Evolutionary conservation across 2,113 vertebrate genomes (phyloP), one percentile per base, ranked within the genome.

Genomic region (Misgurnus anguillicaudatus): DNA sequence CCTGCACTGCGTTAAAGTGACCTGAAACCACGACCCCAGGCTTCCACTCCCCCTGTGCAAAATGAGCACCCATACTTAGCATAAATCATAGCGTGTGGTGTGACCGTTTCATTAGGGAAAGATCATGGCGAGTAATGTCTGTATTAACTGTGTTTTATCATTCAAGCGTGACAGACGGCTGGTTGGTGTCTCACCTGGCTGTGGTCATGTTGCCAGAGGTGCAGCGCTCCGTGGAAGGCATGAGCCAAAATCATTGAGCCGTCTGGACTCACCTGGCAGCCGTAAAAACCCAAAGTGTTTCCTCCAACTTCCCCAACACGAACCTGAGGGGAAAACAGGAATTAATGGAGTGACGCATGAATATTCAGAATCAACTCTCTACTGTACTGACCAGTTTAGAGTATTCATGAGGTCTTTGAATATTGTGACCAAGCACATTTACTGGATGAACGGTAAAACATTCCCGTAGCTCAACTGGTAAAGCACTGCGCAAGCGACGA

Each of bases 291-390:
- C 87, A 99, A 89, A 0, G 97, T 99, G 89, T 97, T 99, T 83
- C 97, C 97, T 83, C 98, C 97, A 9, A 99, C 97, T 92, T 98
- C 98, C 71, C 98, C 97, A 7, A 99, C 95, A 53, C 96, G 96
- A 67, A 99, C 95, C 98, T 99, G 4, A 13, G 3, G 6, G 5
- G 16, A 16, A 14, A 19, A 41, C 6, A 24, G 47, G 57, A 53
- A 17, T 3, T 11, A 57, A 57, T 6, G 68, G 19, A 53, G 41
- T 75, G 8, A 65, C 4, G 38, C 19, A 39, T 51, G 55, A 64
- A 69, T 38, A 60, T 38, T 19, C 17, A 62, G 19, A 19, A 47
- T 58, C 9, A 24, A 24, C 16, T 38, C 17, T 51, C 47, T 51
- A 51, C 11, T 13, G 11, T 13, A 13, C 9, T 4, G 13, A 51